Percentiles rank a stretch among this genome's conserved stretches.
These are phyloP conservation scores for Ahaetulla prasina DNA, from an alignment of 2,113 vertebrate genomes.

Conservation along the genomic window DNA sequence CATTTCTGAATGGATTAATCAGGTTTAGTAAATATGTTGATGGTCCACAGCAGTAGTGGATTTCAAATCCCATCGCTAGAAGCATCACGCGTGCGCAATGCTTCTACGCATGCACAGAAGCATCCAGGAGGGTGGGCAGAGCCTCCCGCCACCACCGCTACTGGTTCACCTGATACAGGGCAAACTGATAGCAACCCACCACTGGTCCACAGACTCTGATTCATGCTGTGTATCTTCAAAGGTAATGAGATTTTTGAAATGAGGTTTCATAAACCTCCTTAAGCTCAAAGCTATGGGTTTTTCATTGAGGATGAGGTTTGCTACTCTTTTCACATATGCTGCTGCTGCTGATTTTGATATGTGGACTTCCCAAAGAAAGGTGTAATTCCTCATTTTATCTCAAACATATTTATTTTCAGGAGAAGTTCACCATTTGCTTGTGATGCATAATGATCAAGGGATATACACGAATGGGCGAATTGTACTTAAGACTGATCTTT, in stretches of 20 bases:
- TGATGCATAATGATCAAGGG: not conserved
- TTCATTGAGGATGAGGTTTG: not conserved
- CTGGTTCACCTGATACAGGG: no score
- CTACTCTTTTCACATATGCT: not conserved
- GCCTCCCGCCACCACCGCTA: no score
- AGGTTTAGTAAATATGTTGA: not conserved
- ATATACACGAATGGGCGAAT: not conserved
- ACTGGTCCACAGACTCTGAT: not conserved
- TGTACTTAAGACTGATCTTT: not conserved
- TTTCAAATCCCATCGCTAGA: no score
- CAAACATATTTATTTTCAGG: not conserved
- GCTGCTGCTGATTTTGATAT: not conserved
- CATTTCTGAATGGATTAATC: not conserved
- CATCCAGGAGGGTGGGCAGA: no score
- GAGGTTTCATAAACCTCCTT: not conserved
- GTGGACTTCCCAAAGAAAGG: not conserved
- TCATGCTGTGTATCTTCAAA: not conserved
- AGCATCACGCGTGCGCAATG: no score
- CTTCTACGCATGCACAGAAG: no score
- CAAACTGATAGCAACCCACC: no score
- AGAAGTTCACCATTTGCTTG: not conserved
- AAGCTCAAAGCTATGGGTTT: not conserved
- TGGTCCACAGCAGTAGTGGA: not conserved
- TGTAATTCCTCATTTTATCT: not conserved
- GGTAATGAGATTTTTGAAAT: not conserved